Conservation (phyloP, 35 echinoderm and acorn worm genomes). For the Heliocidaris erythrogramma region DNA sequence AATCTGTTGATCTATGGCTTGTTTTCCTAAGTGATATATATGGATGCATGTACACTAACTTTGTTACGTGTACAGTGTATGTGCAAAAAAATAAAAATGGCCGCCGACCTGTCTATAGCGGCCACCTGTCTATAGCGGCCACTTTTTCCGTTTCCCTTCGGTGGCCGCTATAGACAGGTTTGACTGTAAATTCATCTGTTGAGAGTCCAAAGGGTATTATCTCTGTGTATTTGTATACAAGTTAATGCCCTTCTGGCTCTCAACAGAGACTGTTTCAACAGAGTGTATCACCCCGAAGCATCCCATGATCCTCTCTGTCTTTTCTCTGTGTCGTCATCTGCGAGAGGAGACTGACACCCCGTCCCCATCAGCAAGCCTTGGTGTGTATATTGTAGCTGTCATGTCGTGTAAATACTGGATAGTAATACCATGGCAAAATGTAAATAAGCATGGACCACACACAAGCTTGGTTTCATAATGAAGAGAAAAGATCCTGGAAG, state of each 20-base stretch:
- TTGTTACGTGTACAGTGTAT: too few species aligned
- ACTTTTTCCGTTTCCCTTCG: too few species aligned
- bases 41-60: too few species aligned
- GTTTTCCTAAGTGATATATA: too few species aligned
- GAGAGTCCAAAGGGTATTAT: too few species aligned
- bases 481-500: background rate
- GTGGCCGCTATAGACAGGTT: too few species aligned
- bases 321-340: background rate
- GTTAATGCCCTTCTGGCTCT: background rate
- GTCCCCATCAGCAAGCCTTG: constrained; percentile 5
- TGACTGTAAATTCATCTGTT: too few species aligned
- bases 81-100: too few species aligned
- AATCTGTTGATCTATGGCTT: too few species aligned
- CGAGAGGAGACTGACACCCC: background rate
- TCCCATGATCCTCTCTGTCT: background rate
- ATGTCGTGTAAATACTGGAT: background rate
- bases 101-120: too few species aligned
- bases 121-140: too few species aligned
- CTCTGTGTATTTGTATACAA: too few species aligned
- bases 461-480: background rate
- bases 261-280: background rate
- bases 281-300: background rate
- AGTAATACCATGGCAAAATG: constrained; percentile 17
- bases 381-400: constrained; percentile 10
- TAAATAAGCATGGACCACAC: constrained; percentile 7